Evolutionary conservation across 2,113 vertebrate species (phyloP).

Genomic region (Cyprinodon brontotheroides): DNA sequence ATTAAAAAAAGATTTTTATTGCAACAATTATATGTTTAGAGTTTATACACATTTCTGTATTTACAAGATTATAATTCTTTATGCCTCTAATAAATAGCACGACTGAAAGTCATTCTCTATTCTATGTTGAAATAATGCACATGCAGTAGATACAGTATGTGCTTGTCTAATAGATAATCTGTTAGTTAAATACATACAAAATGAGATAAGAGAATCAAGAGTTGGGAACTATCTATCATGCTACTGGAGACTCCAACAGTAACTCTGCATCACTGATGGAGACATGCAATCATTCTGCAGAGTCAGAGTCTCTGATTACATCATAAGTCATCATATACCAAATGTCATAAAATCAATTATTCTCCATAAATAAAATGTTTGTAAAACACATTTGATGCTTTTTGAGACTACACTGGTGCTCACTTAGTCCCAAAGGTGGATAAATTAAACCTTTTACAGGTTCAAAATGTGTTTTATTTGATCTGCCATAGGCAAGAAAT

Average conservation of each 20-base stretch:
- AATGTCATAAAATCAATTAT: background rate
- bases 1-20: constrained; percentile 88
- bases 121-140: constrained; percentile 81
- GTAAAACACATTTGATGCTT: background rate
- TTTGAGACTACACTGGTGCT: constrained; percentile 15
- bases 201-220: constrained; percentile 40
- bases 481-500: constrained; percentile 58
- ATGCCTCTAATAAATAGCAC: constrained; percentile 82
- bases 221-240: constrained; percentile 66
- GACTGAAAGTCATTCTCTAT: constrained; percentile 80
- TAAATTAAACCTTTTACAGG: constrained; percentile 48
- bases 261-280: background rate
- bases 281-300: constrained; percentile 46
- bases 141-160: constrained; percentile 85
- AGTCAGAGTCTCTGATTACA: constrained; percentile 9
- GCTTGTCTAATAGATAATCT: constrained; percentile 74
- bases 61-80: constrained; percentile 86
- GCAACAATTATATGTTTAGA: constrained; percentile 87
- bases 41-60: constrained; percentile 93
- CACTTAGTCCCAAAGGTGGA: constrained; percentile 13
- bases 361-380: background rate
- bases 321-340: constrained; percentile 4
- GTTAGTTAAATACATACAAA: constrained; percentile 77
- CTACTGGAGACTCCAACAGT: constrained; percentile 65
- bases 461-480: constrained; percentile 39